Base-by-base conservation (phyloP, 2,797 vertebrate species). In the Crax fasciolata region DNA sequence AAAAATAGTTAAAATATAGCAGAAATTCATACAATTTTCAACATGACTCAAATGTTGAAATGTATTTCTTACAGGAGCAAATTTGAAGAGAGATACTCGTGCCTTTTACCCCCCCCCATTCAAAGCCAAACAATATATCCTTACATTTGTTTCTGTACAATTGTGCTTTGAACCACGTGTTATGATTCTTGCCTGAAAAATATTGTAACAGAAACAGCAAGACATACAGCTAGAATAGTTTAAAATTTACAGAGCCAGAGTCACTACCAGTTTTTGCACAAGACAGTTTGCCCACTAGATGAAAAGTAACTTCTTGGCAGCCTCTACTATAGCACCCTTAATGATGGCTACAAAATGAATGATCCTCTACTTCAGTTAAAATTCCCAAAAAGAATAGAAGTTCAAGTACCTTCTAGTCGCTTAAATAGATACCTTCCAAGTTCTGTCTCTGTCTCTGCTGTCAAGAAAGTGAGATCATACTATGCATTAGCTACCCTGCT, bases 181-280 rank as follows among this genome's bases (percentile, higher is more conserved):
- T 90, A 61, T 81, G 52, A 87, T n/a, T 13, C 43, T 96, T 62
- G 52, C 17, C 30, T n/a, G 54, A 80, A 41, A 62, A 43, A 32
- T 41, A 62, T 28, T 49, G 11, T 28, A 59, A 78, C 44, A 93
- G 48, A 82, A 86, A 54, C 4, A 80, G 13, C 20, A 92, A 85
- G 59, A n/a, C 84, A 78, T 72, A 76, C 11, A 80, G 44, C 55
- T 51, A 76, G 19, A 84, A 63, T 67, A 82, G 75, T 94, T 94
- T 92, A 76, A 97, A 48, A 90, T 92, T 35, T 91, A 88, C 35
- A 91, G 74, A 77, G n/a, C 18, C 87, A 94, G 23, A 77, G 43
- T 74, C n/a, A 65, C 28, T 80, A 55, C 39, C 55, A 77, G 48
- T 20, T 49, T 88, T 54, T 62, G 49, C 85, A 92, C 89, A n/a